These are phyloP conservation scores for Corbicula japonica DNA, from an alignment of 2,888 invertebrate species.

Conservation along the genomic window DNA sequence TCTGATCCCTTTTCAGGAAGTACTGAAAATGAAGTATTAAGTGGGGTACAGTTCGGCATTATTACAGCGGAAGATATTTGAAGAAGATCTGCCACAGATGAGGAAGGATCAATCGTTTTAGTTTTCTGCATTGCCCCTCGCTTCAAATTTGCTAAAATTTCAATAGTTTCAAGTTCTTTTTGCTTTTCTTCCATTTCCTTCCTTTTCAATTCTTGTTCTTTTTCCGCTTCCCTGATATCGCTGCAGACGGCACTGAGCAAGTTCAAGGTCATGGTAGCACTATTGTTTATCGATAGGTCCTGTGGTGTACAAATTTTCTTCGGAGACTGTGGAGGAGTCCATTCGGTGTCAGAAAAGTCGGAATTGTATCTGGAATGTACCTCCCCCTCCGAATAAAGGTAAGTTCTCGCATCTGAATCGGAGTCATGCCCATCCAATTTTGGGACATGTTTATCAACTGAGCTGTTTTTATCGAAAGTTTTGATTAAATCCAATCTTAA, in stretches of 20 bases:
- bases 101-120: not conserved
- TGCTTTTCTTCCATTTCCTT: slow-evolving; percentile 58
- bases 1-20: not conserved
- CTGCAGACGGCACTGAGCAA: slow-evolving; percentile 64
- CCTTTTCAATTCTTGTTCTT: slow-evolving; percentile 54
- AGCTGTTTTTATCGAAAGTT: slow-evolving; percentile 23
- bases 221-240: slow-evolving; percentile 60
- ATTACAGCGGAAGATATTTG: not conserved
- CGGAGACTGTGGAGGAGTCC: slow-evolving; percentile 35
- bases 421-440: slow-evolving; percentile 31
- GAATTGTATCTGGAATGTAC: slow-evolving; percentile 42
- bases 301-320: slow-evolving; percentile 23
- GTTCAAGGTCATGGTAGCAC: slow-evolving; percentile 53
- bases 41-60: too few relatives aligned
- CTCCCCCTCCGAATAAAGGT: slow-evolving; percentile 60
- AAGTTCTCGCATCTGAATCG: slow-evolving; percentile 55
- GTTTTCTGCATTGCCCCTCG: slow-evolving; percentile 44
- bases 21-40: too few relatives aligned
- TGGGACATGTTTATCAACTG: slow-evolving; percentile 12
- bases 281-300: slow-evolving; percentile 27
- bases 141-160: slow-evolving; percentile 60
- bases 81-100: slow-evolving; percentile 1
- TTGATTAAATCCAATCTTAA: slow-evolving; percentile 21
- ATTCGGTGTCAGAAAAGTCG: slow-evolving; percentile 56
- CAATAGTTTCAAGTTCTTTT: slow-evolving; percentile 65